phyloP scores from a whole-genome alignment of 2,888 invertebrate genomes.

The Trilocha varians region DNA sequence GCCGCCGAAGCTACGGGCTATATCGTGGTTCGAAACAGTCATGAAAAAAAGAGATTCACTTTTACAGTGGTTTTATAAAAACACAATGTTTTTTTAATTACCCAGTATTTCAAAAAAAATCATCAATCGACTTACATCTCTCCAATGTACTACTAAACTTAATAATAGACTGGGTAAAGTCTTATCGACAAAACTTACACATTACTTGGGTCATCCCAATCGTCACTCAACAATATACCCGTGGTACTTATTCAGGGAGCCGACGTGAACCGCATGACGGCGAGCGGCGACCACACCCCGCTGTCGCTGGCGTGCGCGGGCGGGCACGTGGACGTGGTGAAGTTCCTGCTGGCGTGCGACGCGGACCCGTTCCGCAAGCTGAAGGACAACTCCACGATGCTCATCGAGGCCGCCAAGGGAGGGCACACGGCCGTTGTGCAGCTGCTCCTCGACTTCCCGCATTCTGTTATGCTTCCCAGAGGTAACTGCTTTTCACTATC shows the following conservation, averaged over 20 bases:
- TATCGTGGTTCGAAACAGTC: no score
- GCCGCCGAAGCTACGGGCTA: no score
- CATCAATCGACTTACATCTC: no score
- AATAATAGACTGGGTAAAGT: no score
- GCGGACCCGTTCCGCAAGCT: constrained; percentile 97
- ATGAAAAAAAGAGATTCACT: no score
- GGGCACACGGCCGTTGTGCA: constrained; percentile 97
- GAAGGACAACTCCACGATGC: constrained; percentile 98
- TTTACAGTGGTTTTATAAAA: no score
- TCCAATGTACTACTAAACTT: no score
- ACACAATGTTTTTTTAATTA: no score
- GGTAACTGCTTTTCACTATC: constrained; percentile 28
- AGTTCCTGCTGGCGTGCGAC: constrained; percentile 90
- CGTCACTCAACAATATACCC: background rate
- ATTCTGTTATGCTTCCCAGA: constrained; percentile 83
- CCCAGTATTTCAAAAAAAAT: no score
- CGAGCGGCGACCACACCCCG: constrained; percentile 97
- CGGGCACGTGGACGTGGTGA: constrained; percentile 94
- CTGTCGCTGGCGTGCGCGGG: constrained; percentile 97
- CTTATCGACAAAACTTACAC: no score
- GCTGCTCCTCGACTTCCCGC: constrained; percentile 94
- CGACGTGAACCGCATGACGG: constrained; percentile 79
- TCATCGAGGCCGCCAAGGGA: constrained; percentile 98
- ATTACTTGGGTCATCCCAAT: no score
- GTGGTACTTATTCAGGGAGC: constrained; percentile 65